Evolutionary conservation across 2,888 invertebrate species (phyloP).

Genomic region (Idaea dimidiata): DNA sequence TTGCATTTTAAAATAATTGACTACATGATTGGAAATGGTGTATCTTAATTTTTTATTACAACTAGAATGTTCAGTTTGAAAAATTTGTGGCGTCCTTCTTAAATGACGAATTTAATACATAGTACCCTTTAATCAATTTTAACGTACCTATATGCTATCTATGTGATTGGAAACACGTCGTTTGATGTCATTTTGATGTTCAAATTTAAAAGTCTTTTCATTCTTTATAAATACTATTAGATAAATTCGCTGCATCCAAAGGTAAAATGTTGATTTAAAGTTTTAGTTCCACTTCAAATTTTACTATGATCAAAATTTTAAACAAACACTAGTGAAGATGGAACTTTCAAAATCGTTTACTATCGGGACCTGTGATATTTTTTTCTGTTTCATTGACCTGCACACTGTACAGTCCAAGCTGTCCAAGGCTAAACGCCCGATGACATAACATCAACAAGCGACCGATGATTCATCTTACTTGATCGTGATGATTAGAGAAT

Average conservation of each 20-base stretch:
- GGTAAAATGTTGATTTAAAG: too few relatives aligned
- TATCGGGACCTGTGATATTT: too few relatives aligned
- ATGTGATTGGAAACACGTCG: too few relatives aligned
- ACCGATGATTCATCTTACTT: background rate
- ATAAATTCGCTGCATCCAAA: too few relatives aligned
- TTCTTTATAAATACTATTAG: too few relatives aligned
- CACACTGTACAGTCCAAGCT: background rate
- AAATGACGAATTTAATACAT: background rate
- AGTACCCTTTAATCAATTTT: background rate
- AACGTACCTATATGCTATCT: background rate
- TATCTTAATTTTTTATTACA: background rate
- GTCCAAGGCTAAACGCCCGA: background rate
- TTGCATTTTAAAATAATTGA: background rate
- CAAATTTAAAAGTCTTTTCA: too few relatives aligned
- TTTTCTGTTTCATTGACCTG: too few relatives aligned
- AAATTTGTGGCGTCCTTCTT: background rate
- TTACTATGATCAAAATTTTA: too few relatives aligned
- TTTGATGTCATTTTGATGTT: too few relatives aligned
- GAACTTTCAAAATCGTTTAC: too few relatives aligned
- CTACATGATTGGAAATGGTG: background rate
- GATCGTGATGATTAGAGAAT: background rate
- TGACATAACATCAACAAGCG: background rate
- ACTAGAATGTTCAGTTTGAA: background rate
- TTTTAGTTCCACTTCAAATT: too few relatives aligned
- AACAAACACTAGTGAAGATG: too few relatives aligned